Conservation (phyloP, 2,797 vertebrate genomes). For the Hypotaenidia philippensis region DNA sequence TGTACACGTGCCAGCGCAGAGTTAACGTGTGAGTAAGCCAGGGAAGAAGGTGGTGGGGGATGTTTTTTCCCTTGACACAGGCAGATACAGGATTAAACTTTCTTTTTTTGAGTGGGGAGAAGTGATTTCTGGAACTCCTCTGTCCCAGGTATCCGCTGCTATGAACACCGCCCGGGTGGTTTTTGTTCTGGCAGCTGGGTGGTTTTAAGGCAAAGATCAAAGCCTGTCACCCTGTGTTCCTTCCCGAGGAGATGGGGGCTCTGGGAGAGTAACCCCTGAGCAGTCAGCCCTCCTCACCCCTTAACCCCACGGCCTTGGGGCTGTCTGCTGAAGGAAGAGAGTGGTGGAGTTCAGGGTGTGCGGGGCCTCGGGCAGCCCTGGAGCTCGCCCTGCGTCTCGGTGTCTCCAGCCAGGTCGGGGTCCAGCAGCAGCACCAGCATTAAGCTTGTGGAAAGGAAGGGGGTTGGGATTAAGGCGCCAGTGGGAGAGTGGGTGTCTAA, state of each 20-base stretch:
- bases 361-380: no score
- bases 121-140: background rate
- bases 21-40: background rate
- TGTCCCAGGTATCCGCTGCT: background rate
- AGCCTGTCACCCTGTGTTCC: background rate
- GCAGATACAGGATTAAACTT: background rate
- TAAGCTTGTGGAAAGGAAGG: background rate
- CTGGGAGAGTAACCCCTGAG: no score
- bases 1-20: background rate
- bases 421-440: no score
- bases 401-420: no score
- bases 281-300: no score
- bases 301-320: no score
- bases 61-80: no score
- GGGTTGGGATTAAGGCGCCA: accelerated
- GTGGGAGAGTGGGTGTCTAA: accelerated
- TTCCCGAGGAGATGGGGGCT: no score
- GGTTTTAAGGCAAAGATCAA: background rate
- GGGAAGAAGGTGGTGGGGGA: background rate
- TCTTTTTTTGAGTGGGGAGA: accelerated
- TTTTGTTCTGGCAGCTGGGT: background rate
- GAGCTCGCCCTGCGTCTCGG: no score
- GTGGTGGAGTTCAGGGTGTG: no score
- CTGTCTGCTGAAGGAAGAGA: no score
- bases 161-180: accelerated